phyloP scores from a whole-genome alignment of 2,113 vertebrate genomes.

The Etheostoma spectabile region DNA sequence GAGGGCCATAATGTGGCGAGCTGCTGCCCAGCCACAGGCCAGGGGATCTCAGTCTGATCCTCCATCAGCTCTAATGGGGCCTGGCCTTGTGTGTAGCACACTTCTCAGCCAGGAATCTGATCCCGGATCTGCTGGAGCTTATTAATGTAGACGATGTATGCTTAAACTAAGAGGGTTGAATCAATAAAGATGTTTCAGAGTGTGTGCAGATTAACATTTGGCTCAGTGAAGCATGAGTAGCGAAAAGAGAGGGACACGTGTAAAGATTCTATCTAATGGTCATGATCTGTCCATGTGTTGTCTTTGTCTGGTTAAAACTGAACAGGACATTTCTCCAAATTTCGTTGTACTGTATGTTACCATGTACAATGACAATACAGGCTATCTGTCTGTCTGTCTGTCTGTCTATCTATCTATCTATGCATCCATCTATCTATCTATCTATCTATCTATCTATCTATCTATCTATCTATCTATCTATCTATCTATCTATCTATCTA shows the following conservation, averaged over 20 bases:
- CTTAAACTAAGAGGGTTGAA: slow-evolving; percentile 19
- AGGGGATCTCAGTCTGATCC: slow-evolving; percentile 36
- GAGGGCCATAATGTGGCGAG: slow-evolving; percentile 47
- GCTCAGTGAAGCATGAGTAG: slow-evolving; percentile 1
- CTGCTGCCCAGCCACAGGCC: slow-evolving; percentile 29
- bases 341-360: too few relatives aligned
- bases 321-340: too few relatives aligned
- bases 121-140: slow-evolving; percentile 59
- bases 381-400: too few relatives aligned
- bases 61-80: slow-evolving; percentile 68
- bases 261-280: background rate
- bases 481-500: too few relatives aligned
- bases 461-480: too few relatives aligned
- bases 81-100: slow-evolving; percentile 62
- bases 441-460: too few relatives aligned
- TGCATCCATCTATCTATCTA: too few relatives aligned
- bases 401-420: too few relatives aligned
- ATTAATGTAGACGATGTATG: slow-evolving; percentile 14
- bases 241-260: background rate
- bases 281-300: background rate
- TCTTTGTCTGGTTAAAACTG: too few relatives aligned
- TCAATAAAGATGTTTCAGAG: slow-evolving; percentile 45
- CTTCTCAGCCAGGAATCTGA: slow-evolving; percentile 42
- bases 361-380: too few relatives aligned
- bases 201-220: slow-evolving; percentile 35